Percentiles rank a stretch among this genome's conserved stretches.
These are phyloP conservation scores for Rhorus exstirpatorius DNA, from an alignment of 2,888 invertebrate species.

Conservation along the genomic window DNA sequence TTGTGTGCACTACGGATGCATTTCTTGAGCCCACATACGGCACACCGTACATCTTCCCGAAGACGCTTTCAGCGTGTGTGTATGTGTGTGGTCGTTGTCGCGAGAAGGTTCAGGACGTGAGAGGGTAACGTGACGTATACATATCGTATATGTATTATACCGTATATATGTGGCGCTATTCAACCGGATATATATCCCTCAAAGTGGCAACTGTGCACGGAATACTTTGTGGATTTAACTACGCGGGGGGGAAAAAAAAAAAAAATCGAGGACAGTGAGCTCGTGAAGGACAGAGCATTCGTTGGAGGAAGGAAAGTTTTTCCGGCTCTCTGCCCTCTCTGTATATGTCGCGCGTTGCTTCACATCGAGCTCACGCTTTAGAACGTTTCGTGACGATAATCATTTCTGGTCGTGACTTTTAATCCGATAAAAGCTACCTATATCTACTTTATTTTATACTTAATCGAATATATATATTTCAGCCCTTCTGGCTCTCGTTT, in stretches of 20 bases:
- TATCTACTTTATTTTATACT: constrained; percentile 25
- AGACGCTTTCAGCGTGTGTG: constrained; percentile 49
- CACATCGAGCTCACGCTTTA: not conserved
- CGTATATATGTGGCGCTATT: constrained; percentile 31
- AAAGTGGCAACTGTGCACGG: constrained; percentile 50
- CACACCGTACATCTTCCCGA: constrained; percentile 59
- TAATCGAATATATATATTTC: constrained; percentile 12
- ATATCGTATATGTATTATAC: constrained; percentile 39
- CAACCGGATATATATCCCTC: constrained; percentile 58
- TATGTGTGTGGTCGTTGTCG: constrained; percentile 32
- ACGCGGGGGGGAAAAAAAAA: too few species aligned
- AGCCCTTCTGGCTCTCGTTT: not conserved
- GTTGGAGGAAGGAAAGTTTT: constrained; percentile 34
- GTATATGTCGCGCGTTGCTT: constrained; percentile 1
- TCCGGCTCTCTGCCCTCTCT: constrained; percentile 20
- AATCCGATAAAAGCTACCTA: constrained; percentile 18
- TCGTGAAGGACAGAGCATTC: constrained; percentile 8
- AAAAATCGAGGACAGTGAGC: constrained; percentile 36
- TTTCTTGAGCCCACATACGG: constrained; percentile 52
- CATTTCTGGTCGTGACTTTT: constrained; percentile 29
- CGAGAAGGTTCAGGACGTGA: not conserved
- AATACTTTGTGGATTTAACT: constrained; percentile 54
- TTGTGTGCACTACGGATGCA: constrained; percentile 61
- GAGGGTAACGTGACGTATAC: constrained; percentile 18
- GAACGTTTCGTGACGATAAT: constrained; percentile 49